These are phyloP conservation scores for Amblyjoppa proteus DNA, from an alignment of 2,888 invertebrate genomes.

Conservation along the genomic window DNA sequence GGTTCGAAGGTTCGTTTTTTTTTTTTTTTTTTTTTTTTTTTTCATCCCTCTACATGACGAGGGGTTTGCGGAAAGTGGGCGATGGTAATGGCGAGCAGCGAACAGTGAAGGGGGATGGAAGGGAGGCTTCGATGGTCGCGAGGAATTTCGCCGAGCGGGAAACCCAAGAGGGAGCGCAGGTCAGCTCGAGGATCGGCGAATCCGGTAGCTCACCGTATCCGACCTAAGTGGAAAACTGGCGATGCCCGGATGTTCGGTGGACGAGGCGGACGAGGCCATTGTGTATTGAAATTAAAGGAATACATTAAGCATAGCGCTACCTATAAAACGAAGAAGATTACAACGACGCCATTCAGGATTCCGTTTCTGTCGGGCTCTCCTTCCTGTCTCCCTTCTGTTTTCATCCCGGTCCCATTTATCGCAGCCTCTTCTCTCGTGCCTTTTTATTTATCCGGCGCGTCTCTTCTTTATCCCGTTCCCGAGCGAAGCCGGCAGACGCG, in stretches of 20 bases:
- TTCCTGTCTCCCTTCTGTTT: constrained; percentile 9
- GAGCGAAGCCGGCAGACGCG: constrained; percentile 26
- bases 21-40: constrained; percentile 31
- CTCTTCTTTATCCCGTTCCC: constrained; percentile 39
- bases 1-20: constrained; percentile 1
- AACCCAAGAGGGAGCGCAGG: constrained; percentile 33
- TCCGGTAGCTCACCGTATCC: background rate
- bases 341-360: constrained; percentile 75
- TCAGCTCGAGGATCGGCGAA: constrained; percentile 1
- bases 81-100: constrained; percentile 47
- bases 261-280: constrained; percentile 64
- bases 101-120: constrained; percentile 16
- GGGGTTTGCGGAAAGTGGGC: background rate
- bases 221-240: constrained; percentile 33
- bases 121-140: constrained; percentile 20
- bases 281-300: constrained; percentile 76
- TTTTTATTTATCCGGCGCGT: constrained; percentile 16
- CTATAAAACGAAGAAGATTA: background rate
- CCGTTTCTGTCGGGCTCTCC: constrained; percentile 56
- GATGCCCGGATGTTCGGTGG: constrained; percentile 8
- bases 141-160: constrained; percentile 1
- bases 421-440: background rate
- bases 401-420: background rate
- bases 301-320: constrained; percentile 71
- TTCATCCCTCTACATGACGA: constrained; percentile 40